Base-by-base conservation (phyloP, 2,888 invertebrate species). In the Pemphredon lugubris region DNA sequence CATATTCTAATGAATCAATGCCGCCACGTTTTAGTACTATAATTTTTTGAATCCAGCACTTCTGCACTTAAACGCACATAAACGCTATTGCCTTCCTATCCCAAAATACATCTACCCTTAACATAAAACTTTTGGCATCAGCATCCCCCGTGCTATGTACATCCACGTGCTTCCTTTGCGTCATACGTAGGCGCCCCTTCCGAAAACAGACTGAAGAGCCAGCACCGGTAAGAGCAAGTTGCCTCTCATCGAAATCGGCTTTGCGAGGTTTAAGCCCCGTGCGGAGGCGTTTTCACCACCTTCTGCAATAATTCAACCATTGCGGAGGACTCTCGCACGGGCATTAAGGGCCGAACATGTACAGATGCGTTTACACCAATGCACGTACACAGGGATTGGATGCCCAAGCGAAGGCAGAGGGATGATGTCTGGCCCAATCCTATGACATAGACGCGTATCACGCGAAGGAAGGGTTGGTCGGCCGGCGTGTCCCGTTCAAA, bases 211-310 rank as follows among this genome's bases (percentile, higher is more conserved):
- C 44, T n/a, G 7, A 7, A 14, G 16, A 6, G 18, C 9, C 20
- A 16, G 32, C 4, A 34, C 16, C 13, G 16, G 11, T 16, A 23
- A 6, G 51, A 32, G 45, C 44, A 53, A 67, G 34, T 47, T 48
- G 58, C 53, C 48, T 58, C 48, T 63, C 55, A 59, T 60, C 55
- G 59, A 55, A 73, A 73, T 70, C 64, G 57, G 69, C 59, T 73
- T 73, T 70, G 48, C 57, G 30, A 18, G 16, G 53, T 47, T 60
- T 67, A 60, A 48, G 45, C 59, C 34, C 14, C 39, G 59, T 26
- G 11, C 34, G n/a, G n/a, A 42, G 42, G 13, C 14, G 55, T 16
- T 26, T 47, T 53, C 59, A 23, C 18, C 53, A 20, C 21, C 21
- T 45, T 47, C 30, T 42, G 23, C 16, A 44, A 47, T 66, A 53